Evolutionary conservation across 2,797 vertebrate genomes (phyloP).

Genomic region (Siniperca scherzeri): DNA sequence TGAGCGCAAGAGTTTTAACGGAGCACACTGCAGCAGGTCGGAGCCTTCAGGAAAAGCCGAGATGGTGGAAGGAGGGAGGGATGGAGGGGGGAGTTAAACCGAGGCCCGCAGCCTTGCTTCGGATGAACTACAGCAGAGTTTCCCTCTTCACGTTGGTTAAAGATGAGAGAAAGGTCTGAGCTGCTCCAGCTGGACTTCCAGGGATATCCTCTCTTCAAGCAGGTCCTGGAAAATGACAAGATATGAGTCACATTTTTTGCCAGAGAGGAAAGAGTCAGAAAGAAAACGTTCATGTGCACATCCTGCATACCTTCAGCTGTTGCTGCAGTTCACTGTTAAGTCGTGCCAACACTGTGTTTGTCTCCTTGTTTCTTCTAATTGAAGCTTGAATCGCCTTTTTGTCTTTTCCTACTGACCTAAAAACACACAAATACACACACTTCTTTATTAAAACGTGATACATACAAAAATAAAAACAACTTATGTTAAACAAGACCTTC

Average conservation of each 20-base stretch:
- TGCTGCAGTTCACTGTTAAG: constrained; percentile 99
- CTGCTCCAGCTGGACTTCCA: constrained; percentile 99
- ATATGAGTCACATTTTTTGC: background rate
- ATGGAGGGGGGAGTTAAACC: constrained; percentile 58
- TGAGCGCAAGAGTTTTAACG: constrained; percentile 59
- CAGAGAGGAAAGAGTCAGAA: background rate
- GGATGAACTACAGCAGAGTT: constrained; percentile 54
- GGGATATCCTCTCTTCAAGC: constrained; percentile 98
- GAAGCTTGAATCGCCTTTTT: constrained; percentile 99
- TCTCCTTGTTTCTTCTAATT: constrained; percentile 99
- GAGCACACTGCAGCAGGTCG: constrained; percentile 39
- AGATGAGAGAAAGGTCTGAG: constrained; percentile 99
- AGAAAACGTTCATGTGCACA: constrained; percentile 6
- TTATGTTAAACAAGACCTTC: background rate
- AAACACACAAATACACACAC: constrained; percentile 18
- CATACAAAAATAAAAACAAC: background rate
- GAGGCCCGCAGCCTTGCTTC: constrained; percentile 65
- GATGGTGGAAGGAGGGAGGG: constrained; percentile 46
- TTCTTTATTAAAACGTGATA: background rate
- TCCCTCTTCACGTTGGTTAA: constrained; percentile 83
- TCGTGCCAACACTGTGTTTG: constrained; percentile 98
- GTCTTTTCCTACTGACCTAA: constrained; percentile 96
- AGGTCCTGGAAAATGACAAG: constrained; percentile 87
- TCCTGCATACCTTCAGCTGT: constrained; percentile 90
- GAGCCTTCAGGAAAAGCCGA: constrained; percentile 74